Conservation (phyloP, 1,140 invertebrate species). For the Harpegnathos saltator region DNA sequence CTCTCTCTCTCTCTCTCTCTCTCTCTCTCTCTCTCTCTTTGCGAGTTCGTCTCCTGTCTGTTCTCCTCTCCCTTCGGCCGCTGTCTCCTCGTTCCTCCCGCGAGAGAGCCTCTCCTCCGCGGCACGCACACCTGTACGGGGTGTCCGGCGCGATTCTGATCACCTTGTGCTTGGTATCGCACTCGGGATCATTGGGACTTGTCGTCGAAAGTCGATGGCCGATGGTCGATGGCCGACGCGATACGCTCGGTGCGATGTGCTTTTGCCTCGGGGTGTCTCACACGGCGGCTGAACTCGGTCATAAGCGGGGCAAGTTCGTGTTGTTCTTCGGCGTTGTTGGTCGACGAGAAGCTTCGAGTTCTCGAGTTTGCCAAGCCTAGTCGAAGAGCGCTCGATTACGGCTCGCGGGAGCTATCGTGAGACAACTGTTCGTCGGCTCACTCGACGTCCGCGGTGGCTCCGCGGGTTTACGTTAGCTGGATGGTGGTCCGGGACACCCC, state of each 20-base stretch:
- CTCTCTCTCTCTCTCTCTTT: constrained; percentile 21
- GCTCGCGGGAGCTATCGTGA: too few species aligned
- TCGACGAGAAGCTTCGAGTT: too few species aligned
- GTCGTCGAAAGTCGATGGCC: too few species aligned
- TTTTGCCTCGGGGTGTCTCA: too few species aligned
- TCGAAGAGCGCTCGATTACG: too few species aligned
- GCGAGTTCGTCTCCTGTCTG: background rate
- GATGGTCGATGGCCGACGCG: too few species aligned
- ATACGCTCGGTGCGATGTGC: too few species aligned
- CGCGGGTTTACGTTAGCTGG: too few species aligned
- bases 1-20: constrained; percentile 31
- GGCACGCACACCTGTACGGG: constrained; percentile 8
- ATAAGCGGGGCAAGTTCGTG: too few species aligned
- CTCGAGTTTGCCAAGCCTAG: too few species aligned
- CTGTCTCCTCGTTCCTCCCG: constrained; percentile 20
- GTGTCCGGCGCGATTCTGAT: background rate
- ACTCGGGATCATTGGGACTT: background rate
- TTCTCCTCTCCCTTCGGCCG: constrained; percentile 10
- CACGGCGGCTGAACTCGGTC: too few species aligned
- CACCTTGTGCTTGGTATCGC: background rate
- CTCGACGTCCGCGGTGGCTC: background rate
- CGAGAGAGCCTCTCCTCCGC: constrained; percentile 3
- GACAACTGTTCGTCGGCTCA: background rate
- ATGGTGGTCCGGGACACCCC: constrained; percentile 14
- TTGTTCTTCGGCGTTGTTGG: too few species aligned